Percentiles rank a stretch among this genome's conserved stretches.
Conservation (phyloP, 2,797 vertebrate species). For the Clarias pachynema region DNA sequence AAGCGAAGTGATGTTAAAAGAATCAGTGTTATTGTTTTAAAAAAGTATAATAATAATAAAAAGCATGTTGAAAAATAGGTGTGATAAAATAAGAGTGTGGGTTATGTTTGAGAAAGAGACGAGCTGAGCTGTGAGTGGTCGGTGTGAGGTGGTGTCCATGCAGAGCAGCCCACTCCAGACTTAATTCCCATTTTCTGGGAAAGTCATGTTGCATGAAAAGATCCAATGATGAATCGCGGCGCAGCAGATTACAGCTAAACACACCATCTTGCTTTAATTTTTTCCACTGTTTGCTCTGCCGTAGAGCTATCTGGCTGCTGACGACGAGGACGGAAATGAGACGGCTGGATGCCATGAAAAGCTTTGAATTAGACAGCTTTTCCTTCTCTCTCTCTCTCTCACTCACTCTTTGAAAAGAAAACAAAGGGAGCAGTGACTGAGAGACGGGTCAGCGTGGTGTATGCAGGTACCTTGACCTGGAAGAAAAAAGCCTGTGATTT, state of each 20-base stretch:
- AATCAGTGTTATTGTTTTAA: neutral
- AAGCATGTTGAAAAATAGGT: neutral
- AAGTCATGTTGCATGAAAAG: slow-evolving; percentile 57
- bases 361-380: slow-evolving; percentile 41
- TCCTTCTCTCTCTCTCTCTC: slow-evolving; percentile 23
- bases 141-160: slow-evolving; percentile 67
- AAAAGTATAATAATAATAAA: too few species aligned
- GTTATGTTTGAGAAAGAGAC: neutral
- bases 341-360: slow-evolving; percentile 26
- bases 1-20: neutral
- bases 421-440: slow-evolving; percentile 43
- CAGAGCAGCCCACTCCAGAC: slow-evolving; percentile 41
- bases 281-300: neutral
- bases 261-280: slow-evolving; percentile 11
- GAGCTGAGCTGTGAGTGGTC: slow-evolving; percentile 63
- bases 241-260: slow-evolving; percentile 15
- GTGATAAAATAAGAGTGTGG: neutral
- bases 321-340: slow-evolving; percentile 27
- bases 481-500: slow-evolving; percentile 67
- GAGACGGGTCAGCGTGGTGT: slow-evolving; percentile 62
- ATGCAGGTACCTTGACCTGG: slow-evolving; percentile 65
- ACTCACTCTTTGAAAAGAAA: slow-evolving; percentile 48
- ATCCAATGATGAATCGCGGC: neutral
- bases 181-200: slow-evolving; percentile 40
- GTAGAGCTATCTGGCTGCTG: neutral